These are phyloP conservation scores for Augiades crinisus DNA, from an alignment of 2,888 invertebrate species.

Conservation along the genomic window DNA sequence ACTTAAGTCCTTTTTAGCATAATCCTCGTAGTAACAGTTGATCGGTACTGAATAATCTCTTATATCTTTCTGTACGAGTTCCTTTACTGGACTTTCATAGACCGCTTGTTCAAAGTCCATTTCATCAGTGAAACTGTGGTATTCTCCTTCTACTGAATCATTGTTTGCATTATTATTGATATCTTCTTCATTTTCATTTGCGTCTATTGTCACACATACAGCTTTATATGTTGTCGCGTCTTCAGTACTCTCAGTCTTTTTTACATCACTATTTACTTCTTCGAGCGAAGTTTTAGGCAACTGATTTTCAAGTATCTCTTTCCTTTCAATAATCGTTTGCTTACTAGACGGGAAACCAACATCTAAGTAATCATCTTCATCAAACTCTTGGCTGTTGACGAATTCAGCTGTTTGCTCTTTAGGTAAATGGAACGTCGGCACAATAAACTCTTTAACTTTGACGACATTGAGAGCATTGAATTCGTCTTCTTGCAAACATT, in stretches of 20 bases:
- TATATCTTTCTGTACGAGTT: slow-evolving; percentile 70
- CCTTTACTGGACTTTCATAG: slow-evolving; percentile 72
- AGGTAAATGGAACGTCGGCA: slow-evolving; percentile 51
- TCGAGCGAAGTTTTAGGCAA: slow-evolving; percentile 22
- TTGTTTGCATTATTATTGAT: slow-evolving; percentile 21
- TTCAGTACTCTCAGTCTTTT: slow-evolving; percentile 20
- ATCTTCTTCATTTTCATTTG: slow-evolving; percentile 39
- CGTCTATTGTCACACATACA: slow-evolving; percentile 35
- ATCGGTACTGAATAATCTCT: slow-evolving; percentile 74
- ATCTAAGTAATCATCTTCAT: slow-evolving; percentile 68
- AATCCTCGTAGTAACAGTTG: slow-evolving; percentile 67
- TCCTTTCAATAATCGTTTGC: slow-evolving; percentile 52
- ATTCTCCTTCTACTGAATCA: slow-evolving; percentile 65
- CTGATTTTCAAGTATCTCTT: slow-evolving; percentile 1
- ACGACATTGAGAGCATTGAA: slow-evolving; percentile 38
- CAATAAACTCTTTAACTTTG: slow-evolving; percentile 46
- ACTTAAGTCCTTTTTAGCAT: slow-evolving; percentile 43
- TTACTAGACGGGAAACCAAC: slow-evolving; percentile 57
- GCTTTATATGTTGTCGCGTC: slow-evolving; percentile 38
- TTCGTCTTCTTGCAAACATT: slow-evolving; percentile 42
- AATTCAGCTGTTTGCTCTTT: slow-evolving; percentile 49
- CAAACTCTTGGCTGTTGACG: slow-evolving; percentile 70
- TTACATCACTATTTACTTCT: slow-evolving; percentile 14
- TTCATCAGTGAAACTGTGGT: slow-evolving; percentile 70
- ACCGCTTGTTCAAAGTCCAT: slow-evolving; percentile 56